phyloP scores from a whole-genome alignment of 2,797 vertebrate species.

The Cottoperca gobio region DNA sequence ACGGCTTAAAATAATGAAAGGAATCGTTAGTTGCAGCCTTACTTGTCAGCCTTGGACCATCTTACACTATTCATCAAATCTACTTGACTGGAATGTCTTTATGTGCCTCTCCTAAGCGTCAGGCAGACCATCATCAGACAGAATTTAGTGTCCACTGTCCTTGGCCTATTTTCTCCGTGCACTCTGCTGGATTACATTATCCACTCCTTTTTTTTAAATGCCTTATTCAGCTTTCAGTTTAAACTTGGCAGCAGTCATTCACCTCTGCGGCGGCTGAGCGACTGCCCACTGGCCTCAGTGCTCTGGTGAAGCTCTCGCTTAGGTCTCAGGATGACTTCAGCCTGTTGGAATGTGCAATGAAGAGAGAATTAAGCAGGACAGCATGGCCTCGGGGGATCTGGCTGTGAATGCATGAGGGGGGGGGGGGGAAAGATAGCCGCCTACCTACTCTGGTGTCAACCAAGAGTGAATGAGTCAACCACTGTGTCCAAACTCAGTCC shows the following conservation, averaged over 20 bases:
- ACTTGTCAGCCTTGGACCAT: neutral
- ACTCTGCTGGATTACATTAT: conserved; percentile 69
- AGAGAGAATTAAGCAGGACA: conserved; percentile 71
- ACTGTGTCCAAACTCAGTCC: conserved; percentile 47
- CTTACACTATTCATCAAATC: neutral
- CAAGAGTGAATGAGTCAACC: conserved; percentile 39
- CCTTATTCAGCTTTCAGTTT: conserved; percentile 71
- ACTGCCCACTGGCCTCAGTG: conserved; percentile 57
- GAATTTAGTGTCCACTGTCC: conserved; percentile 25
- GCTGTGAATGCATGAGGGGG: conserved; percentile 26
- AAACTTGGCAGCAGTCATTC: conserved; percentile 71
- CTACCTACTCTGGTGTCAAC: conserved; percentile 52
- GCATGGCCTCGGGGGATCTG: conserved; percentile 54
- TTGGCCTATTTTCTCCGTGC: conserved; percentile 49
- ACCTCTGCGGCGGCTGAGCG: conserved; percentile 64
- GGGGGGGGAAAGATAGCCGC: conserved; percentile 23
- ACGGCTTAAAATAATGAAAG: neutral
- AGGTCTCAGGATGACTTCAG: conserved; percentile 81
- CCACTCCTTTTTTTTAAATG: conserved; percentile 54
- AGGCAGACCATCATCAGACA: conserved; percentile 16
- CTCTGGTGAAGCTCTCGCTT: conserved; percentile 55
- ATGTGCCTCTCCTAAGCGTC: neutral
- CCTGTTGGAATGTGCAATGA: conserved; percentile 83
- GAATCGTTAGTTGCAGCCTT: neutral
- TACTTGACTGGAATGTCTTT: conserved; percentile 9